Evolutionary conservation across 2,888 invertebrate genomes (phyloP).

Genomic region (Tolmerus cingulatus): DNA sequence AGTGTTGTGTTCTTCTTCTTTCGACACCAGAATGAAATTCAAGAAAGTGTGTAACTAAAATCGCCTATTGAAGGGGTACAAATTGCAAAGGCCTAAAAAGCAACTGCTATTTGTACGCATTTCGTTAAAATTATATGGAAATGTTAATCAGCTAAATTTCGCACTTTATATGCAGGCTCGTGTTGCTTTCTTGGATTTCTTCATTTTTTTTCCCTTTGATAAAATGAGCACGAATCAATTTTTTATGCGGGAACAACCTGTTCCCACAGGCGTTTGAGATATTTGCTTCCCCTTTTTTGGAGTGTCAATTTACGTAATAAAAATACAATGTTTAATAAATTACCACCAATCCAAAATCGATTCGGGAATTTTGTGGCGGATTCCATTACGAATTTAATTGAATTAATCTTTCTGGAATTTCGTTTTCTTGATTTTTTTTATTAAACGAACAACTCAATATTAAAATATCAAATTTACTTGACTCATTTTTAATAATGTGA

Average conservation of each 20-base stretch:
- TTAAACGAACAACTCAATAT: background rate
- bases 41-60: background rate
- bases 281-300: background rate
- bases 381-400: background rate
- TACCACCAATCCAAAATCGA: background rate
- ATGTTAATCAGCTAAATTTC: background rate
- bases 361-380: background rate
- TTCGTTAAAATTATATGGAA: background rate
- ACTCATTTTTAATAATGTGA: too few relatives aligned
- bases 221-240: background rate
- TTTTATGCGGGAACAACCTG: background rate
- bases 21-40: background rate
- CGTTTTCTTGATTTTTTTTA: background rate
- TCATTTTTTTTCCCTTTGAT: background rate
- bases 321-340: background rate
- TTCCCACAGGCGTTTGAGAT: background rate
- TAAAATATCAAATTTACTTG: background rate
- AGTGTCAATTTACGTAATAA: background rate
- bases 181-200: background rate
- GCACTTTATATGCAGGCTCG: background rate
- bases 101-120: background rate
- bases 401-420: background rate
- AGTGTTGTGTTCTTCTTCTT: background rate
- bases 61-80: background rate
- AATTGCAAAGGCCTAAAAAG: background rate